These are phyloP conservation scores for Darevskia mixta DNA, from an alignment of 2,797 vertebrate genomes.

Conservation along the genomic window DNA sequence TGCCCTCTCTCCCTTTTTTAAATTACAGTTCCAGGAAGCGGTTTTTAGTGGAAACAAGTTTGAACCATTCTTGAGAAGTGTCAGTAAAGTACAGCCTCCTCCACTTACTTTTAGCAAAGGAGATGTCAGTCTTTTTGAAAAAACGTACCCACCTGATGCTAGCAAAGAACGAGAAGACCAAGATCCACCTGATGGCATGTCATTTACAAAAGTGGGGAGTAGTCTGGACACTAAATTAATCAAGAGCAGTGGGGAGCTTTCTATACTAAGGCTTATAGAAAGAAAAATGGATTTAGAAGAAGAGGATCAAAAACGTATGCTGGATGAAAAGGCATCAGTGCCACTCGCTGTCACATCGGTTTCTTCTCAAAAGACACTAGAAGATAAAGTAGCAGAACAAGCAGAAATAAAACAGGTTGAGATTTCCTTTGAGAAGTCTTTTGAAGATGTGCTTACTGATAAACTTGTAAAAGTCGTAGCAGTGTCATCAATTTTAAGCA, in stretches of 20 bases:
- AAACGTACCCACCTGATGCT: slow-evolving; percentile 36
- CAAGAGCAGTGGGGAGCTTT: slow-evolving; percentile 3
- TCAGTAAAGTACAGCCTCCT: slow-evolving; percentile 48
- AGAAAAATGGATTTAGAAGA: slow-evolving; percentile 39
- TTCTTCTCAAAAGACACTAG: neutral
- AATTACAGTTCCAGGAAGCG: slow-evolving; percentile 61
- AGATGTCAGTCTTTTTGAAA: slow-evolving; percentile 12
- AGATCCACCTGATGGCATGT: slow-evolving; percentile 64
- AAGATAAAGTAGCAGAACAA: slow-evolving; percentile 19
- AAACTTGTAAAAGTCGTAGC: slow-evolving; percentile 56
- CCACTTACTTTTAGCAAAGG: slow-evolving; percentile 26
- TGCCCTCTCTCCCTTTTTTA: neutral
- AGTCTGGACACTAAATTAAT: slow-evolving; percentile 4
- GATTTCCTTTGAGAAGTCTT: slow-evolving; percentile 6
- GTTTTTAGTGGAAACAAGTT: slow-evolving; percentile 34
- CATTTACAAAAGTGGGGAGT: neutral
- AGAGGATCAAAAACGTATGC: neutral
- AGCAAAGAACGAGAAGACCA: slow-evolving; percentile 71
- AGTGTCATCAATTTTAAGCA: slow-evolving; percentile 63
- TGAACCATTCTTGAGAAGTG: slow-evolving; percentile 64
- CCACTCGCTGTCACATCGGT: slow-evolving; percentile 6
- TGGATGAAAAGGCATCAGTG: slow-evolving; percentile 24
- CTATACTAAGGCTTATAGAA: slow-evolving; percentile 43
- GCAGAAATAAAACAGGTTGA: slow-evolving; percentile 26
- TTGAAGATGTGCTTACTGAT: slow-evolving; percentile 41